These are phyloP conservation scores for Cotesia chilonis DNA, from an alignment of 1,140 invertebrate species.

Conservation along the genomic window DNA sequence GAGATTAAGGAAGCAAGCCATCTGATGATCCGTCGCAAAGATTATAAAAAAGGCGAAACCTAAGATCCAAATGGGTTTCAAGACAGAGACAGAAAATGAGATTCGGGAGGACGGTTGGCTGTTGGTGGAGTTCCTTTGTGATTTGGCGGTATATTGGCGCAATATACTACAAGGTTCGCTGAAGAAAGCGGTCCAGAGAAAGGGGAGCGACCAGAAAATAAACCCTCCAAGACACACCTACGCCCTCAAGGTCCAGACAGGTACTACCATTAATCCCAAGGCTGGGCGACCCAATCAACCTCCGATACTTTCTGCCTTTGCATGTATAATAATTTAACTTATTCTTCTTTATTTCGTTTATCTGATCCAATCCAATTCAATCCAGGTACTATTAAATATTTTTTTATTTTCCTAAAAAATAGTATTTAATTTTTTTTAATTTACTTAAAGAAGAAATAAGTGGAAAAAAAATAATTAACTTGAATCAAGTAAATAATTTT, in stretches of 20 bases:
- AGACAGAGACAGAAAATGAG: constrained; percentile 17
- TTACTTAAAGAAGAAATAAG: too few relatives aligned
- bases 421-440: too few relatives aligned
- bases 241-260: constrained; percentile 52
- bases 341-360: too few relatives aligned
- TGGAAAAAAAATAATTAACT: too few relatives aligned
- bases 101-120: background rate
- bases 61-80: constrained; percentile 4
- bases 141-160: background rate
- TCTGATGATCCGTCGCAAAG: background rate
- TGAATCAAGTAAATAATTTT: too few relatives aligned
- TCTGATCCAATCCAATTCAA: too few relatives aligned
- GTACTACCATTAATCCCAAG: constrained; percentile 53
- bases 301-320: constrained; percentile 11
- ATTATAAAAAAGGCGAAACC: constrained; percentile 23
- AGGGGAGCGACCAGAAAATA: constrained; percentile 8
- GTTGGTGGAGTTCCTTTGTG: background rate
- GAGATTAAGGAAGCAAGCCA: background rate
- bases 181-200: constrained; percentile 4
- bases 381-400: too few relatives aligned
- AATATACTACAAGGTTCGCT: background rate
- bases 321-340: constrained; percentile 5
- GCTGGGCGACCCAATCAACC: constrained; percentile 26
- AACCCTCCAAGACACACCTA: constrained; percentile 47
- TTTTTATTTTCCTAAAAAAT: too few relatives aligned